Conservation (phyloP, 1,140 invertebrate species). For the Drosophila persimilis region DNA sequence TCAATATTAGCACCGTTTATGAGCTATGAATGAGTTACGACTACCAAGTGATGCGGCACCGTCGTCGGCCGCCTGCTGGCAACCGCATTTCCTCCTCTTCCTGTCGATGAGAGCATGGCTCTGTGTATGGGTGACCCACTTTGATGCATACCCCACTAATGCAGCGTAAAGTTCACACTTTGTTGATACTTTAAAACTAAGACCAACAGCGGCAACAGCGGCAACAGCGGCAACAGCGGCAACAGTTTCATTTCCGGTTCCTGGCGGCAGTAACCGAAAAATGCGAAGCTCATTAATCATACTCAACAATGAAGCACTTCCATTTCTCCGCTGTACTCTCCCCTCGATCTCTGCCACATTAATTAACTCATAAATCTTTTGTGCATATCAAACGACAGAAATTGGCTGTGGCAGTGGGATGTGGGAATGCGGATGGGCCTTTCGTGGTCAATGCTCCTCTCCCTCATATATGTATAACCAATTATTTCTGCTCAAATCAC, state of each 20-base stretch:
- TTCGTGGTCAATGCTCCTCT: slow-evolving; percentile 4
- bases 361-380: slow-evolving; percentile 80
- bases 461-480: slow-evolving; percentile 43
- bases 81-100: slow-evolving; percentile 20
- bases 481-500: slow-evolving; percentile 67
- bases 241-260: slow-evolving; percentile 49
- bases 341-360: slow-evolving; percentile 51
- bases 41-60: slow-evolving; percentile 23
- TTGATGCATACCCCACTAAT: slow-evolving; percentile 10
- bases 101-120: too few relatives aligned
- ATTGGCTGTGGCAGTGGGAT: slow-evolving; percentile 32
- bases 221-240: slow-evolving; percentile 33
- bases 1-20: slow-evolving; percentile 77
- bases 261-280: slow-evolving; percentile 9
- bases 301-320: slow-evolving; percentile 51
- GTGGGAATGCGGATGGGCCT: too few relatives aligned
- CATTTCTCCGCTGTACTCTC: slow-evolving; percentile 6
- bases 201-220: slow-evolving; percentile 28
- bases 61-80: slow-evolving; percentile 15
- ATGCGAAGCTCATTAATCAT: slow-evolving; percentile 60
- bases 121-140: slow-evolving; percentile 13
- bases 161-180: slow-evolving; percentile 21
- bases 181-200: slow-evolving; percentile 49
- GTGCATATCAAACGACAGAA: slow-evolving; percentile 74
- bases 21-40: slow-evolving; percentile 71